Percentiles rank a stretch among this genome's conserved stretches.
Evolutionary conservation across 2,888 invertebrate species (phyloP).

Genomic region (Eremobia ochroleuca): DNA sequence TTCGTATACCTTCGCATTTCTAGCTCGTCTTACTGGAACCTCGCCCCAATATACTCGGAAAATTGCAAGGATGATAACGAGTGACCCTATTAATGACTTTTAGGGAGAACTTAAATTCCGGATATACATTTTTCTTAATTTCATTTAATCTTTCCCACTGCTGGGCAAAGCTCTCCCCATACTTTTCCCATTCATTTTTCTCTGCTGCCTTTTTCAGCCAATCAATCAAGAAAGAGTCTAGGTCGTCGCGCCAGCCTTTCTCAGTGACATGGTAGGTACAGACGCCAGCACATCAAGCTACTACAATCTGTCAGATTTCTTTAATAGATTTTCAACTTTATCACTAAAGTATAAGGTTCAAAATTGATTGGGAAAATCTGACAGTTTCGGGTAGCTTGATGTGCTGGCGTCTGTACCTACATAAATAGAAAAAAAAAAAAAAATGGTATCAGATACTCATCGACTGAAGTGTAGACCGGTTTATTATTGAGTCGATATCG

Average conservation of each 20-base stretch:
- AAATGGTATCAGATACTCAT: neutral
- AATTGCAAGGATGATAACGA: neutral
- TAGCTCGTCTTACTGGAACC: neutral
- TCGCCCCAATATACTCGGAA: neutral
- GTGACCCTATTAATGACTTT: neutral
- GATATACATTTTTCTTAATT: neutral
- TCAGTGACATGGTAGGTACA: neutral
- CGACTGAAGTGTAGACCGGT: conserved; percentile 7
- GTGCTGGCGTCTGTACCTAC: no score
- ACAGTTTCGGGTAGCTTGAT: no score
- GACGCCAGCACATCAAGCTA: no score
- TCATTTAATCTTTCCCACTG: no score
- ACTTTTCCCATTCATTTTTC: neutral
- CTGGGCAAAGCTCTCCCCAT: neutral
- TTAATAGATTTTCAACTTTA: no score
- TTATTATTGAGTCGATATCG: conserved; percentile 24
- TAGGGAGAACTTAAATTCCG: neutral
- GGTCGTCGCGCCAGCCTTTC: neutral
- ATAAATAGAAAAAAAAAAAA: neutral
- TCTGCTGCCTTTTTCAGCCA: neutral
- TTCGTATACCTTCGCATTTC: no score
- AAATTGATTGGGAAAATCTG: no score
- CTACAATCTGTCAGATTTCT: no score
- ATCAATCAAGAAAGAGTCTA: neutral
- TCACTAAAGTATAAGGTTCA: no score